Evolutionary conservation across 2,888 invertebrate genomes (phyloP).

Genomic region (Trissolcus brochymenae): DNA sequence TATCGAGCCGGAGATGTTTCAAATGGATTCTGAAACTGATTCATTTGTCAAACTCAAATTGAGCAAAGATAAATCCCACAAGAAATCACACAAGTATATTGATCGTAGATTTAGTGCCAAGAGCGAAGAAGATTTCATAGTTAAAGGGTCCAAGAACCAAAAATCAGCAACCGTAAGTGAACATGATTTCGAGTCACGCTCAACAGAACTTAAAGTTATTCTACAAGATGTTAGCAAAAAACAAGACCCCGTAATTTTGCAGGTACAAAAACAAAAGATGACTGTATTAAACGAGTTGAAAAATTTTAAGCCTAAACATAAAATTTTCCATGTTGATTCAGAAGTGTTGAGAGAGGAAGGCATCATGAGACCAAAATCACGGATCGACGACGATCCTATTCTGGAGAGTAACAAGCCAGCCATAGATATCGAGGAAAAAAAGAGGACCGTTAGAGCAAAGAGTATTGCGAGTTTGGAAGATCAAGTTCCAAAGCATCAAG

Average conservation of each 20-base stretch:
- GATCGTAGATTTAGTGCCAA: constrained; percentile 69
- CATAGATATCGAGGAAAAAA: constrained; percentile 57
- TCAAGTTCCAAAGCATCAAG: constrained; percentile 61
- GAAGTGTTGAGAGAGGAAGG: constrained; percentile 73
- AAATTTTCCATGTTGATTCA: constrained; percentile 74
- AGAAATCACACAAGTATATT: constrained; percentile 62
- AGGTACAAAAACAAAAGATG: constrained; percentile 71
- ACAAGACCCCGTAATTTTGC: constrained; percentile 70
- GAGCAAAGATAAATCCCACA: constrained; percentile 69
- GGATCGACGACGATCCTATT: constrained; percentile 73
- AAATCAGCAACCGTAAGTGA: constrained; percentile 71
- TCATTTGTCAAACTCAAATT: constrained; percentile 73
- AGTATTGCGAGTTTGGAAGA: constrained; percentile 73
- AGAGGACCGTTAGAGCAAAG: constrained; percentile 66
- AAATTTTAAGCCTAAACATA: constrained; percentile 70
- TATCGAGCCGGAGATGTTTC: constrained; percentile 86
- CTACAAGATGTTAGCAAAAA: constrained; percentile 65
- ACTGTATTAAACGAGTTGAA: constrained; percentile 72
- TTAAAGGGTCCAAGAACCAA: constrained; percentile 71
- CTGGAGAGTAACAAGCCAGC: constrained; percentile 64
- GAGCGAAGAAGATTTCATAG: constrained; percentile 62
- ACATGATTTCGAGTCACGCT: constrained; percentile 68
- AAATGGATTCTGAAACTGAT: constrained; percentile 80
- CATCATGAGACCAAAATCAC: constrained; percentile 74
- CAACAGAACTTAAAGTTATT: constrained; percentile 63